These are phyloP conservation scores for Pseudococcus longispinus DNA, from an alignment of 2,888 invertebrate species.

Conservation along the genomic window DNA sequence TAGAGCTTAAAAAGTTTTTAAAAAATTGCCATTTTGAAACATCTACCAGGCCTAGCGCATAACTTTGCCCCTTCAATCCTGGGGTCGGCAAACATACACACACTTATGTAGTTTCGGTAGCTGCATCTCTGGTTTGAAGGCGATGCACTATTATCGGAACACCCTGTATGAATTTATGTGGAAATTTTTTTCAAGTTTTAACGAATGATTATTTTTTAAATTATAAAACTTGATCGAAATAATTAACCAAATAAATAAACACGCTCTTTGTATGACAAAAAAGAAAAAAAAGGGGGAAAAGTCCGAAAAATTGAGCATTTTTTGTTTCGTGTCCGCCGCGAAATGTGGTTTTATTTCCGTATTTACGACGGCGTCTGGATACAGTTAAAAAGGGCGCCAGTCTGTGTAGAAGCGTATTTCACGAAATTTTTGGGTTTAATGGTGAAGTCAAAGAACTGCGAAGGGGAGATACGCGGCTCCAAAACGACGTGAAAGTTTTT, in stretches of 20 bases:
- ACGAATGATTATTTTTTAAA: background rate
- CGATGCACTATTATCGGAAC: no score
- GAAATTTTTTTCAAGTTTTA: background rate
- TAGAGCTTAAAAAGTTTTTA: no score
- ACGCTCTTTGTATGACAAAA: background rate
- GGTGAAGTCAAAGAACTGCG: slow-evolving; percentile 47
- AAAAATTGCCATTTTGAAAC: no score
- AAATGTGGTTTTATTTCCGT: slow-evolving; percentile 49
- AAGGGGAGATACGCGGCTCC: slow-evolving; percentile 53
- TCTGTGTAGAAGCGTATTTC: slow-evolving; percentile 50
- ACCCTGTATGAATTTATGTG: no score
- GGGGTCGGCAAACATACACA: no score
- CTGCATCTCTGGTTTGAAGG: no score
- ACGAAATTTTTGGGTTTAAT: slow-evolving; percentile 56
- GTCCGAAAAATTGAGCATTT: background rate
- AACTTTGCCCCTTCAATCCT: no score
- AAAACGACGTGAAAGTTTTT: slow-evolving; percentile 57
- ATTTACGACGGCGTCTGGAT: slow-evolving; percentile 52
- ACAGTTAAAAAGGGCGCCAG: slow-evolving; percentile 56
- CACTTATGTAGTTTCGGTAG: no score
- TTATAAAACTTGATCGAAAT: background rate
- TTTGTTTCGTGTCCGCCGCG: background rate
- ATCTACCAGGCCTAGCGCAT: no score
- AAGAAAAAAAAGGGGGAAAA: background rate
- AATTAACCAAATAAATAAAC: background rate